A percentile compares a stretch with the other conserved stretches of the same genome.
phyloP scores from a whole-genome alignment of 2,888 invertebrate species.

The Pterostichus niger region DNA sequence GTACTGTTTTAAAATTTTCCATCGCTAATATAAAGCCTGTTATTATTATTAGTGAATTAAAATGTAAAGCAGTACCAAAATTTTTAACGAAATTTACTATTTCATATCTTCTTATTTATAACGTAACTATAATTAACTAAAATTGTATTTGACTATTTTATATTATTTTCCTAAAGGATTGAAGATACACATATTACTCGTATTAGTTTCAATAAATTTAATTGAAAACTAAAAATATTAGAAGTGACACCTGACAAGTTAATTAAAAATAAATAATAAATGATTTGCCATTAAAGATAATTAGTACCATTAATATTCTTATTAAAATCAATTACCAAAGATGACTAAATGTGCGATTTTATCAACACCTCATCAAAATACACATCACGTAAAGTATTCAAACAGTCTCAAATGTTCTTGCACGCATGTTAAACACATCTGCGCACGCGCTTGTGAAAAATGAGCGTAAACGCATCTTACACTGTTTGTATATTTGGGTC shows the following conservation, averaged over 20 bases:
- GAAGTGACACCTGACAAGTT: background rate
- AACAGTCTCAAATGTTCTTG: slow-evolving; percentile 8
- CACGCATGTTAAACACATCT: slow-evolving; percentile 17
- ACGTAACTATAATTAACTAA: no score
- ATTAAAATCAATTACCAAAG: slow-evolving; percentile 33
- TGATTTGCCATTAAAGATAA: slow-evolving; percentile 6
- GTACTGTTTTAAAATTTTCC: no score
- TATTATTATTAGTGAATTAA: no score
- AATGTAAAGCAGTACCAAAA: no score
- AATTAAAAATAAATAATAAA: slow-evolving; percentile 1
- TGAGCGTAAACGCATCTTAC: slow-evolving; percentile 41
- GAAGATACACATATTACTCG: no score
- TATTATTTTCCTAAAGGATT: no score
- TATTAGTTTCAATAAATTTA: background rate
- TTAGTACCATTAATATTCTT: background rate
- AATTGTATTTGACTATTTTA: no score
- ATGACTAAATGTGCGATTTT: slow-evolving; percentile 23
- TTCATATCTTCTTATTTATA: no score
- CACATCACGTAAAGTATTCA: slow-evolving; percentile 25
- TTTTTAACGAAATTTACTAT: no score
- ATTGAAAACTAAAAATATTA: background rate
- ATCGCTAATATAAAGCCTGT: no score
- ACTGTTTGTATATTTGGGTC: slow-evolving; percentile 53
- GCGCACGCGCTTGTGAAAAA: slow-evolving; percentile 46
- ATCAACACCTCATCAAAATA: slow-evolving; percentile 14